Conservation (phyloP, 1,140 invertebrate genomes). For the Sinonovacula constricta region DNA sequence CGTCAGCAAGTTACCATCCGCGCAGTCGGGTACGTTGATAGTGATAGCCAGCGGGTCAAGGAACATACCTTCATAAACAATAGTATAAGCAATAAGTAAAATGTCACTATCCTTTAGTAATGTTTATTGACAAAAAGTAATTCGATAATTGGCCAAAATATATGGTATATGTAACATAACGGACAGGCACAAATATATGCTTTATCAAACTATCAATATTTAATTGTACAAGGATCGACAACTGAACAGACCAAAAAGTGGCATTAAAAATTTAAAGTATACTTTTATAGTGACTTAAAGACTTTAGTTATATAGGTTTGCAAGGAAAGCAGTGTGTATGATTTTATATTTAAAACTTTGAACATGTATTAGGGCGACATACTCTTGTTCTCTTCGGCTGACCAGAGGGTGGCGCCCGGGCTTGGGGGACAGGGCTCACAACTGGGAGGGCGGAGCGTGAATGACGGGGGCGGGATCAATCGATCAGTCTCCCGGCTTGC, state of each 20-base stretch:
- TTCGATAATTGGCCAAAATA: no score
- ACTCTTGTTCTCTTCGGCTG: constrained; percentile 19
- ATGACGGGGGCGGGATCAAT: constrained; percentile 35
- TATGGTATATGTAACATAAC: not conserved
- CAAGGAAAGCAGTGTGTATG: no score
- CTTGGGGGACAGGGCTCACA: constrained; percentile 46
- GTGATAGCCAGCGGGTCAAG: constrained; percentile 38
- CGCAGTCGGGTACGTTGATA: constrained; percentile 12
- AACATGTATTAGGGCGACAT: no score
- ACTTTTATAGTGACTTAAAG: no score
- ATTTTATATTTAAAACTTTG: no score
- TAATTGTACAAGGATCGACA: not conserved
- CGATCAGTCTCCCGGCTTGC: not conserved
- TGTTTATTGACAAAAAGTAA: no score
- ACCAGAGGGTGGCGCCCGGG: constrained; percentile 16
- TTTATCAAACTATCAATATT: not conserved
- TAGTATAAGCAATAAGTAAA: no score
- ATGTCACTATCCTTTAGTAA: no score
- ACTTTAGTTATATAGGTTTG: no score
- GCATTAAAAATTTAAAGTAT: no score
- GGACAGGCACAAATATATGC: constrained; percentile 11
- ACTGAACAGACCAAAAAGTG: no score
- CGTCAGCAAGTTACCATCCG: constrained; percentile 33
- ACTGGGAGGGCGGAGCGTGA: constrained; percentile 45
- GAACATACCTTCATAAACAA: constrained; percentile 26